Evolutionary conservation across 1,140 invertebrate genomes (phyloP).

Genomic region (Tyrophagus putrescentiae): DNA sequence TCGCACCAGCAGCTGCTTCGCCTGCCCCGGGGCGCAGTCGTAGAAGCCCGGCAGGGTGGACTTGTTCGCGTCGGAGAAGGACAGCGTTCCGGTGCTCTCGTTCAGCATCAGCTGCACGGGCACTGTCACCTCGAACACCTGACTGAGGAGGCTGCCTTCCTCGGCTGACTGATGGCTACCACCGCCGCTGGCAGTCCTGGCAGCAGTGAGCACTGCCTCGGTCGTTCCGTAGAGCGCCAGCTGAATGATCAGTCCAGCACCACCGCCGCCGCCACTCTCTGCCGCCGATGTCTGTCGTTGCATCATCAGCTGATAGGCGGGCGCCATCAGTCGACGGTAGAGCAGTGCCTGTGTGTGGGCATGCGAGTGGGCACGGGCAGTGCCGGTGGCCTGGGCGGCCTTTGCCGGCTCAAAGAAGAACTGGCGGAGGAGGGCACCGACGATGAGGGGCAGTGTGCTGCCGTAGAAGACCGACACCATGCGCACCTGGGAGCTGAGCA

Average conservation of each 20-base stretch:
- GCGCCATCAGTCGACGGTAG: no score
- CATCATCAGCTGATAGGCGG: constrained; percentile 55
- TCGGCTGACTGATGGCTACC: no score
- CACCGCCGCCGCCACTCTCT: no score
- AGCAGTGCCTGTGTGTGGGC: constrained; percentile 62
- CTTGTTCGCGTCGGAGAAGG: constrained; percentile 69
- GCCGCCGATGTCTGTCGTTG: constrained; percentile 58
- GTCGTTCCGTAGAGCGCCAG: constrained; percentile 55
- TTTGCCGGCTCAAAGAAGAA: constrained; percentile 38
- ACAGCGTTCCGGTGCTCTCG: constrained; percentile 60
- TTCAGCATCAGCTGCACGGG: constrained; percentile 83
- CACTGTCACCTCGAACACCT: constrained; percentile 78
- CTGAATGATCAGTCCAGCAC: constrained; percentile 63
- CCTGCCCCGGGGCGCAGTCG: constrained; percentile 83
- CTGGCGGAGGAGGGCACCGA: background rate
- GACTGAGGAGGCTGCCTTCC: no score
- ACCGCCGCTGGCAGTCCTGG: constrained; percentile 25
- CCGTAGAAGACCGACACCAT: background rate
- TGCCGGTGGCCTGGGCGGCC: constrained; percentile 69
- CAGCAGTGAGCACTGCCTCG: background rate
- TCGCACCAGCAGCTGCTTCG: constrained; percentile 69
- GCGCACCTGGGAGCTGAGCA: no score
- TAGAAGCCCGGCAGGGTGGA: constrained; percentile 88
- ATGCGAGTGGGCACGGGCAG: constrained; percentile 71
- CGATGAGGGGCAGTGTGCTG: no score